Evolutionary conservation across 2,797 vertebrate species (phyloP).

Genomic region (Leptodactylus fallax): DNA sequence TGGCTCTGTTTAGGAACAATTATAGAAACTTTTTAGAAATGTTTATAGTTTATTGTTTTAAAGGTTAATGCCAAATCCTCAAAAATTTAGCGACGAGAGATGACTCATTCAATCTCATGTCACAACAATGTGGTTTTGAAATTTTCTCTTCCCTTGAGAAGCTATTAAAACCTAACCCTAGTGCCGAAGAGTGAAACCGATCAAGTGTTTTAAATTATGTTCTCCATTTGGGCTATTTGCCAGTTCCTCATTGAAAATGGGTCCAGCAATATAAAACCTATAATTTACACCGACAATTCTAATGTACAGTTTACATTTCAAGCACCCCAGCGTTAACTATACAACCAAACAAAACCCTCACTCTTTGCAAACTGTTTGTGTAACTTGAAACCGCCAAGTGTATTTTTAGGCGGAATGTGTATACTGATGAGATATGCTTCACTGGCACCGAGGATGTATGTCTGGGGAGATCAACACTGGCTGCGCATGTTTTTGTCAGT

Average conservation of each 20-base stretch:
- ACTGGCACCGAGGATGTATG: slow-evolving; percentile 48
- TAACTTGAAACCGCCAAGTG: slow-evolving; percentile 66
- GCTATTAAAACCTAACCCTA: slow-evolving; percentile 78
- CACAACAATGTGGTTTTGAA: slow-evolving; percentile 77
- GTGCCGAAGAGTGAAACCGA: slow-evolving; percentile 72
- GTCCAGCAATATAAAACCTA: slow-evolving; percentile 68
- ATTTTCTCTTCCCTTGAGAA: slow-evolving; percentile 76
- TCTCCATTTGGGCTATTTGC: slow-evolving; percentile 72
- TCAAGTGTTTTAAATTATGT: slow-evolving; percentile 76
- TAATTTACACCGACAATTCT: slow-evolving; percentile 77
- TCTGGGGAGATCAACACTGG: slow-evolving; percentile 30
- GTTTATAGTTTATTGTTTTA: slow-evolving; percentile 63
- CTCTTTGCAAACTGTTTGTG: slow-evolving; percentile 70
- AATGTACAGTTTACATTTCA: slow-evolving; percentile 73
- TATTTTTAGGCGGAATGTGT: slow-evolving; percentile 65
- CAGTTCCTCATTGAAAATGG: slow-evolving; percentile 68
- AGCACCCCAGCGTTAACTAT: slow-evolving; percentile 71
- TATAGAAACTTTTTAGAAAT: slow-evolving; percentile 49
- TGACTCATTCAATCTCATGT: slow-evolving; percentile 74
- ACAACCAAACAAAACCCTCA: slow-evolving; percentile 69
- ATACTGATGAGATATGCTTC: slow-evolving; percentile 54
- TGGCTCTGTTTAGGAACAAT: slow-evolving; percentile 45
- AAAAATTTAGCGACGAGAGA: slow-evolving; percentile 70
- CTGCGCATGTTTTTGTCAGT: slow-evolving; percentile 28
- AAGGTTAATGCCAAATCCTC: slow-evolving; percentile 71